Evolutionary conservation across 2,888 invertebrate species (phyloP).

Genomic region (Sminthurides aquaticus): DNA sequence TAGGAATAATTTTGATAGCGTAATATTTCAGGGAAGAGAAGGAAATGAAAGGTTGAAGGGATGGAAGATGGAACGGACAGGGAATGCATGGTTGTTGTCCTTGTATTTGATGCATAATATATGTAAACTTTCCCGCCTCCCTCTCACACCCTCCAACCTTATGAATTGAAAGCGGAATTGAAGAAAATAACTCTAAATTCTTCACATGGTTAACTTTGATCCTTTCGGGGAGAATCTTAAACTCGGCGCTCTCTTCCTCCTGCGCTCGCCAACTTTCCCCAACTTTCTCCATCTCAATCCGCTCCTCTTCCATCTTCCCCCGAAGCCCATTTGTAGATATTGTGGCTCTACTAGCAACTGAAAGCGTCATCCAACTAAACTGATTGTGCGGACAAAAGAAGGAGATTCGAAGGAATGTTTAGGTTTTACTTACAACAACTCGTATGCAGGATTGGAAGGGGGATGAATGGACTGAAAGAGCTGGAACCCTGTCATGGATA

Average conservation of each 20-base stretch:
- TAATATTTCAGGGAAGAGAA: neutral
- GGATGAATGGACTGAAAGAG: neutral
- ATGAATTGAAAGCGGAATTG: neutral
- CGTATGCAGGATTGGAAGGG: no score
- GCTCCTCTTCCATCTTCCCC: no score
- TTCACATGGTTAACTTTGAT: neutral
- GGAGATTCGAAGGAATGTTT: no score
- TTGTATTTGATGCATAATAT: neutral
- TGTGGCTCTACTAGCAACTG: no score
- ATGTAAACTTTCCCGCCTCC: neutral
- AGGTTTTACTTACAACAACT: no score
- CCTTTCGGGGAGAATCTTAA: neutral
- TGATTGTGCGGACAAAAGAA: no score
- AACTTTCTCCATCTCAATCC: no score
- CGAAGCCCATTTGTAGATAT: no score
- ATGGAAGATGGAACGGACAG: neutral
- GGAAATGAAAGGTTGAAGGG: no score
- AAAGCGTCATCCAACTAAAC: no score
- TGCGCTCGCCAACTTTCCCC: neutral
- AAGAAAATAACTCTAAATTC: neutral
- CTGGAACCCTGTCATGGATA: neutral
- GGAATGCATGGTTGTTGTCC: neutral
- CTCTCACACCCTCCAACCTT: neutral
- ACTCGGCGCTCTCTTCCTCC: neutral
- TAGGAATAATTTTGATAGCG: neutral